phyloP scores from a whole-genome alignment of 53 echinoderm and acorn worm species.

The Zoroaster sp. region DNA sequence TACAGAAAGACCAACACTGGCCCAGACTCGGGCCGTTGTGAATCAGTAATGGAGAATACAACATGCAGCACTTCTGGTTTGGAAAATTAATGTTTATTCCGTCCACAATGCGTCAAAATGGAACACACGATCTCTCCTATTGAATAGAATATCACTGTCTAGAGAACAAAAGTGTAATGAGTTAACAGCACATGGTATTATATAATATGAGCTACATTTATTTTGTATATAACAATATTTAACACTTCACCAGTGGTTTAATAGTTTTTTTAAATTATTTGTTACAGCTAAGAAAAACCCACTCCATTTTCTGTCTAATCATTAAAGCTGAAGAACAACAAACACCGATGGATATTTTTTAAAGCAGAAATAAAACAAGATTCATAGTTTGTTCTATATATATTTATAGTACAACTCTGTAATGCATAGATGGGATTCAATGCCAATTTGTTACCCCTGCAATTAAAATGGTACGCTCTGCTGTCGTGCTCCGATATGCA shows the following conservation, averaged over 20 bases:
- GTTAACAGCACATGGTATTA: constrained; percentile 32
- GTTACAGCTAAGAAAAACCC: constrained; percentile 58
- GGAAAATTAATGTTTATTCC: constrained; percentile 58
- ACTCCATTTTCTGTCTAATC: constrained; percentile 56
- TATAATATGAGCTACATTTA: constrained; percentile 44
- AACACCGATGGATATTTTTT: constrained; percentile 27
- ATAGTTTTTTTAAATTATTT: constrained; percentile 34
- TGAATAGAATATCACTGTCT: constrained; percentile 52
- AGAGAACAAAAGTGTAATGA: constrained; percentile 49
- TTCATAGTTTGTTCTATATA: constrained; percentile 41
- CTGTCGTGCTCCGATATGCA: background rate
- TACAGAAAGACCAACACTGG: no score
- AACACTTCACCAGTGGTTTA: constrained; percentile 59
- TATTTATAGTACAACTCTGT: constrained; percentile 39
- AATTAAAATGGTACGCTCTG: constrained; percentile 5
- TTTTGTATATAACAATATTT: constrained; percentile 53
- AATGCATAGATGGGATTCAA: background rate
- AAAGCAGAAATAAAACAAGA: constrained; percentile 48
- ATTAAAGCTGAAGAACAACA: constrained; percentile 55
- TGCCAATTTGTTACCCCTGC: background rate
- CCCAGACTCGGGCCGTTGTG: no score
- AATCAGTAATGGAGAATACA: no score
- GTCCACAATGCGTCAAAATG: constrained; percentile 61
- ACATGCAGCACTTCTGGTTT: no score
- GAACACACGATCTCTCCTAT: constrained; percentile 59